Percentiles rank a stretch among this genome's conserved stretches.
phyloP scores from a whole-genome alignment of 1,140 invertebrate genomes.

The Drosophila mauritiana region DNA sequence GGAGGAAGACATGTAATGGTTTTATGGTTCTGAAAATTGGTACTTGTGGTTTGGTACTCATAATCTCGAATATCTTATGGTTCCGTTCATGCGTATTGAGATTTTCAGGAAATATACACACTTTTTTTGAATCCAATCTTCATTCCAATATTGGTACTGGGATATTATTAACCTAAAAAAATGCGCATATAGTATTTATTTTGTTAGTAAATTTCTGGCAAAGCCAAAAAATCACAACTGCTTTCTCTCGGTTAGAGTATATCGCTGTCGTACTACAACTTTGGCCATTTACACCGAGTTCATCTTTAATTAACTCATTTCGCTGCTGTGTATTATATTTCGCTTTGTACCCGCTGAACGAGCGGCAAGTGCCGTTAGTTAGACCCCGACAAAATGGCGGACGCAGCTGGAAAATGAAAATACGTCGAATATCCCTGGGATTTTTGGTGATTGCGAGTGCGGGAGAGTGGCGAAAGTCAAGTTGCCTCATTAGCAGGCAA shows the following conservation, averaged over 20 bases:
- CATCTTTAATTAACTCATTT: constrained; percentile 66
- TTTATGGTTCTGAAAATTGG: not conserved
- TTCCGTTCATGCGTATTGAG: not conserved
- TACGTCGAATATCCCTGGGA: constrained; percentile 21
- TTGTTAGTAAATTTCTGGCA: not conserved
- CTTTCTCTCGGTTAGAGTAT: constrained; percentile 5
- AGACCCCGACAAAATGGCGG: constrained; percentile 37
- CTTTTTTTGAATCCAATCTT: no score
- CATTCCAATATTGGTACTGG: no score
- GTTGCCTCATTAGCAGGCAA: constrained; percentile 41
- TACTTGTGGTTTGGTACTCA: not conserved
- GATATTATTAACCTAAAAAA: no score
- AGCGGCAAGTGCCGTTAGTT: constrained; percentile 48
- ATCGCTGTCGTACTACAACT: not conserved
- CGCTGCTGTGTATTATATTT: constrained; percentile 32
- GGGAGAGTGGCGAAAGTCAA: constrained; percentile 40
- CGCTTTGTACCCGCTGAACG: constrained; percentile 23
- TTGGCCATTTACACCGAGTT: not conserved
- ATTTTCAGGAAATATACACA: not conserved
- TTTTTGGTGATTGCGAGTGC: not conserved
- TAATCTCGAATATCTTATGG: not conserved
- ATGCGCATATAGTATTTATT: no score
- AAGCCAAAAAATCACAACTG: not conserved
- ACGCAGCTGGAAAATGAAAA: constrained; percentile 26
- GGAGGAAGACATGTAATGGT: no score